phyloP scores from a whole-genome alignment of 2,888 invertebrate genomes.

The Nemapogon koenigi region DNA sequence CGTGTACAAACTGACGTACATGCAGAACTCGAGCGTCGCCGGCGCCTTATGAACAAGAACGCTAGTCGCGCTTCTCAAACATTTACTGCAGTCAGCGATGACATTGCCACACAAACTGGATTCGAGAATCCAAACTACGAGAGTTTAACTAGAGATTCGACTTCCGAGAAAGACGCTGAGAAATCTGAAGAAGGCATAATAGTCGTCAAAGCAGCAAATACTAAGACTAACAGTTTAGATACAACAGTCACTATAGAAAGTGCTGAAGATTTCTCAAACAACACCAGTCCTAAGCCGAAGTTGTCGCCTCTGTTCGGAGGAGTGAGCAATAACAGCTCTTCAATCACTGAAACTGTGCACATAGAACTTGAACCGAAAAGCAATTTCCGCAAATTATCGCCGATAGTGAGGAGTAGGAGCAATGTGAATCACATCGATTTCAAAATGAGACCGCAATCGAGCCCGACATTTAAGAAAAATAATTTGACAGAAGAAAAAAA shows the following conservation, averaged over 20 bases:
- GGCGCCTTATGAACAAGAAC: conserved; percentile 34
- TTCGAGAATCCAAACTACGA: conserved; percentile 53
- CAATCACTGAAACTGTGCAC: conserved; percentile 28
- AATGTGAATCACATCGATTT: conserved; percentile 43
- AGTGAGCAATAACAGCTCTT: conserved; percentile 27
- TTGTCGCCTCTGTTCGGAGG: conserved; percentile 50
- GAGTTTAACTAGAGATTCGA: conserved; percentile 5
- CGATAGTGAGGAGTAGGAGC: conserved; percentile 29
- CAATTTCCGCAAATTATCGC: conserved; percentile 50
- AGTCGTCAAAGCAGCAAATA: conserved; percentile 40
- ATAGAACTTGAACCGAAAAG: conserved; percentile 48
- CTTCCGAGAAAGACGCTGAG: conserved; percentile 17
- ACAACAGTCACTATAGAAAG: conserved; percentile 51
- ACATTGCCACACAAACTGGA: conserved; percentile 47
- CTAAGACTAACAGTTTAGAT: conserved; percentile 34
- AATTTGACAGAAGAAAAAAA: not conserved
- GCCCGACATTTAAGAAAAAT: conserved; percentile 28
- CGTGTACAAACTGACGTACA: conserved; percentile 65
- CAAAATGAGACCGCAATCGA: conserved; percentile 47
- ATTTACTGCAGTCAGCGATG: conserved; percentile 37
- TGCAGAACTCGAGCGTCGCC: conserved; percentile 59
- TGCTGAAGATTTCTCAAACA: conserved; percentile 32
- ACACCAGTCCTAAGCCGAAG: conserved; percentile 37
- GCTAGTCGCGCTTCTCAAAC: conserved; percentile 22
- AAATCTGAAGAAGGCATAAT: conserved; percentile 34